These are phyloP conservation scores for Meloidogyne chitwoodi DNA, from an alignment of 1,140 invertebrate species.

Conservation along the genomic window DNA sequence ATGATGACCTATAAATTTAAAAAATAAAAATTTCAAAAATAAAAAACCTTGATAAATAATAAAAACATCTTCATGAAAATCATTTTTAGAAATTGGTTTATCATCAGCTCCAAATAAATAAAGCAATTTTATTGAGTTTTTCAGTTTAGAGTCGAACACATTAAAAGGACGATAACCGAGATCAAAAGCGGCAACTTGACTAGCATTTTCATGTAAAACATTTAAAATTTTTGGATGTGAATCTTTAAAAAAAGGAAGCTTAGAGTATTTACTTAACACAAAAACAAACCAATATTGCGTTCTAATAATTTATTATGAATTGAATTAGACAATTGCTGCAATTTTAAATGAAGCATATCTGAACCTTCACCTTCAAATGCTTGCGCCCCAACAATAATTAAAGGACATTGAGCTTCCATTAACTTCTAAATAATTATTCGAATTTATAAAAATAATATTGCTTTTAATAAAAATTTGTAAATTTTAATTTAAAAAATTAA, in stretches of 20 bases:
- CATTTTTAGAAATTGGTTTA: slow-evolving; percentile 71
- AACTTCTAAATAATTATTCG: slow-evolving; percentile 65
- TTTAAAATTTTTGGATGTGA: slow-evolving; percentile 52
- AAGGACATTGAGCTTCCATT: slow-evolving; percentile 76
- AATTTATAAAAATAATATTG: too few species aligned
- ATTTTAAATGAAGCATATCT: slow-evolving; percentile 71
- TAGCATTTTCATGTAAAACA: slow-evolving; percentile 62
- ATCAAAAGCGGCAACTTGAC: slow-evolving; percentile 90
- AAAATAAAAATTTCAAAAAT: slow-evolving; percentile 27
- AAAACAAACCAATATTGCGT: not conserved
- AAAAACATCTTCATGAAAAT: slow-evolving; percentile 77
- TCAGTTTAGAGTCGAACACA: slow-evolving; percentile 62
- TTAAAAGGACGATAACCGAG: slow-evolving; percentile 82
- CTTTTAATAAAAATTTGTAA: too few species aligned
- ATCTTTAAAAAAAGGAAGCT: slow-evolving; percentile 45
- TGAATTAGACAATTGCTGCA: slow-evolving; percentile 68
- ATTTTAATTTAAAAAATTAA: not conserved
- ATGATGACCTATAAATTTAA: slow-evolving; percentile 71
- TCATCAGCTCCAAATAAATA: slow-evolving; percentile 90
- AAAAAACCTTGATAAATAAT: slow-evolving; percentile 81
- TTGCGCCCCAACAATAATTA: slow-evolving; percentile 84
- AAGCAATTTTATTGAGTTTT: slow-evolving; percentile 73
- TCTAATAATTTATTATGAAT: slow-evolving; percentile 48
- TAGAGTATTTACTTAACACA: not conserved
- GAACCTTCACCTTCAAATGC: slow-evolving; percentile 77